A percentile compares a stretch with the other conserved stretches of the same genome.
phyloP scores from a whole-genome alignment of 2,797 vertebrate genomes.

The Gorsachius magnificus region DNA sequence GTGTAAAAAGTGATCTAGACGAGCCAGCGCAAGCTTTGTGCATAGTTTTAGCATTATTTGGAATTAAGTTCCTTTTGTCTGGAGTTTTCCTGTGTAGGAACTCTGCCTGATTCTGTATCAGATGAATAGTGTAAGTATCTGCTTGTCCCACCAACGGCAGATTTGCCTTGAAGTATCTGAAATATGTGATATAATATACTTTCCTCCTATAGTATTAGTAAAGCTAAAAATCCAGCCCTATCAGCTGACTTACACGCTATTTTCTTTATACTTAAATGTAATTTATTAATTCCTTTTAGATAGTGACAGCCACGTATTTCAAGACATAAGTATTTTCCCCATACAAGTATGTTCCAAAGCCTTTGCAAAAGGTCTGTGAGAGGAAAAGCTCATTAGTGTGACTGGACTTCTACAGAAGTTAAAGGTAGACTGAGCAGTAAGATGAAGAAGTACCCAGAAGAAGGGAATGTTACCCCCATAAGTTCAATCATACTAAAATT shows the following conservation, averaged over 20 bases:
- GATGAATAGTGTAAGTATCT: background rate
- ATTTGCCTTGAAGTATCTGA: background rate
- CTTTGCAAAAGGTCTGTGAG: slow-evolving; percentile 11
- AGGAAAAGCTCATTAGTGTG: background rate
- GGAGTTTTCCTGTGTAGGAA: background rate
- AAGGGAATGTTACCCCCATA: background rate
- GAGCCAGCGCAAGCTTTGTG: background rate
- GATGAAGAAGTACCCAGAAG: background rate
- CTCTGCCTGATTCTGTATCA: background rate
- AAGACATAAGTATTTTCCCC: background rate
- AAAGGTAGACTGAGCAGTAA: background rate
- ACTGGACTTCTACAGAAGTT: background rate
- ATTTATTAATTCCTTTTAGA: background rate
- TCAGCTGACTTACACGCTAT: background rate
- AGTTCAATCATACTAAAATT: background rate
- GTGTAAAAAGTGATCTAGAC: background rate
- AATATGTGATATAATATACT: background rate
- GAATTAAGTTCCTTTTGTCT: background rate
- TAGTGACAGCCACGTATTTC: background rate
- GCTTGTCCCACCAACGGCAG: background rate
- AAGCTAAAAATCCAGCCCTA: background rate
- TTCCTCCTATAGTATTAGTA: background rate
- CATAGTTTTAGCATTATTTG: background rate
- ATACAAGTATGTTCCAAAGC: slow-evolving; percentile 6
- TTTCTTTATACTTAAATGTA: background rate